Evolutionary conservation across 1,140 invertebrate genomes (phyloP).

Genomic region (Papilio dardanus): DNA sequence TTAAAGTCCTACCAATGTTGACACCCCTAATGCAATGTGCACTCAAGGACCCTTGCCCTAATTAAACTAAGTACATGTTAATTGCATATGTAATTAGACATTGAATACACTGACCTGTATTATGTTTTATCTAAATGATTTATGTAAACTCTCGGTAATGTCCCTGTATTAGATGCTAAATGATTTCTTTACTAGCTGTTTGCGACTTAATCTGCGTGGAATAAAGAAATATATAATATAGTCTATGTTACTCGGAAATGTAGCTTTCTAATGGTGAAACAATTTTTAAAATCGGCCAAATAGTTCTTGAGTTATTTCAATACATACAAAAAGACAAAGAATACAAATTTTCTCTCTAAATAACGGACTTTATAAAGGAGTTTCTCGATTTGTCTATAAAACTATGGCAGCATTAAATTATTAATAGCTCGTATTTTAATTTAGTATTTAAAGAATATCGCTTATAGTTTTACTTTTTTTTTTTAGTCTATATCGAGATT

Average conservation of each 20-base stretch:
- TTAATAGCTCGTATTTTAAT: neutral
- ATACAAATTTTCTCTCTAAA: too few relatives aligned
- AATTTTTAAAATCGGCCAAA: too few relatives aligned
- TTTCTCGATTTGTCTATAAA: neutral
- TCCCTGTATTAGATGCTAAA: conserved; percentile 30
- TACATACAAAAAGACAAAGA: too few relatives aligned
- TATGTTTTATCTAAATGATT: conserved; percentile 43
- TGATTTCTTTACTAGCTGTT: too few relatives aligned
- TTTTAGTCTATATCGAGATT: neutral
- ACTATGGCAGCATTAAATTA: neutral
- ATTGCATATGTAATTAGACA: conserved; percentile 22
- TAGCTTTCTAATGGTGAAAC: too few relatives aligned
- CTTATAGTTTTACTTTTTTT: neutral
- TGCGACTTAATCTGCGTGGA: too few relatives aligned
- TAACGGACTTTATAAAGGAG: neutral
- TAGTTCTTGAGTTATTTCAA: too few relatives aligned
- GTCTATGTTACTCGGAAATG: too few relatives aligned
- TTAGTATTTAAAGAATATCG: too few relatives aligned
- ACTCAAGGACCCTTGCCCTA: conserved; percentile 16
- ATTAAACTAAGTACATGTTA: conserved; percentile 8
- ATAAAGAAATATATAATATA: too few relatives aligned
- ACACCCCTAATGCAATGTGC: neutral
- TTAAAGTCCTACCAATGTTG: neutral
- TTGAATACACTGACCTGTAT: conserved; percentile 45
- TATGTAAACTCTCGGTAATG: conserved; percentile 41